Conservation (phyloP, 2,113 vertebrate species). For the Corythoichthys intestinalis region DNA sequence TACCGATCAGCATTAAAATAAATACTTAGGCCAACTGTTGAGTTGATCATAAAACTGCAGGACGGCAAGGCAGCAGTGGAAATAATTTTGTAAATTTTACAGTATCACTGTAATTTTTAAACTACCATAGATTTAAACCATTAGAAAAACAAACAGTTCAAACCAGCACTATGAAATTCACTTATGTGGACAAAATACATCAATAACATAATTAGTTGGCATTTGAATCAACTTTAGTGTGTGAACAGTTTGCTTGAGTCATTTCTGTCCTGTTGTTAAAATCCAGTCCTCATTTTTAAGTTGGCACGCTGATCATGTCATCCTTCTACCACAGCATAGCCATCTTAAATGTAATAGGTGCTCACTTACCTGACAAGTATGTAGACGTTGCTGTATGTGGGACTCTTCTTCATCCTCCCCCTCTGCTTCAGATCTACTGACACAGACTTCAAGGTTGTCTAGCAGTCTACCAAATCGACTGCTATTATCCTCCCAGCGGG, state of each 20-base stretch:
- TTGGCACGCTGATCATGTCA: not conserved
- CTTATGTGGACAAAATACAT: not conserved
- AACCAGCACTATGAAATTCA: not conserved
- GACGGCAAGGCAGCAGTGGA: not conserved
- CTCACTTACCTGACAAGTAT: slow-evolving; percentile 76
- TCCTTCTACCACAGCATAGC: not conserved
- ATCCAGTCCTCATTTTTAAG: not conserved
- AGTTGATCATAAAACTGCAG: not conserved
- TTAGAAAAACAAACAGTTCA: not conserved
- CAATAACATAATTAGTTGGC: not conserved
- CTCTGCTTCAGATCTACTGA: slow-evolving; percentile 70
- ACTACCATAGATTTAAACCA: not conserved
- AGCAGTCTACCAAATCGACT: slow-evolving; percentile 70
- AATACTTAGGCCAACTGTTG: not conserved
- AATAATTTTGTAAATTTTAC: not conserved
- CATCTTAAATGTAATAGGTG: not conserved
- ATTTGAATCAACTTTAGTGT: not conserved
- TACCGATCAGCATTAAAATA: not conserved
- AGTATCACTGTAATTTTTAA: not conserved
- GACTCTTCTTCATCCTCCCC: slow-evolving; percentile 46
- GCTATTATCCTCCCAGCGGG: slow-evolving; percentile 75
- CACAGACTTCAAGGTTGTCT: slow-evolving; percentile 67
- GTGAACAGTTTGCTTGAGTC: not conserved
- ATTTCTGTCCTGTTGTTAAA: not conserved
- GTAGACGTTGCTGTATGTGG: slow-evolving; percentile 68